phyloP scores from a whole-genome alignment of 2,888 invertebrate species.

The Salticus scenicus region DNA sequence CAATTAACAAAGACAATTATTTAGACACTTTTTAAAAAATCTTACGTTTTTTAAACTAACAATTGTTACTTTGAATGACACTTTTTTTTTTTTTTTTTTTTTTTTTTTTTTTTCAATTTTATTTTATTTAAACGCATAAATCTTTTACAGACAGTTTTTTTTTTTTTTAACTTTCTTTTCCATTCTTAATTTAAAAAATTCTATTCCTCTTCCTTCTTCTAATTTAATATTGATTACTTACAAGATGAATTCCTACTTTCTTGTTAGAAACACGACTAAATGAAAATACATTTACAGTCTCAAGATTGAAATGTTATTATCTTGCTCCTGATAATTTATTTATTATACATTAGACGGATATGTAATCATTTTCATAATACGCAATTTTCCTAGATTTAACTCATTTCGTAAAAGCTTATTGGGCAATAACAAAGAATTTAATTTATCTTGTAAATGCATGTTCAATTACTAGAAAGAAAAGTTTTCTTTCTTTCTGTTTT shows the following conservation, averaged over 20 bases:
- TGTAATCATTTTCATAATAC: neutral
- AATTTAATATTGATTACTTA: neutral
- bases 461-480: neutral
- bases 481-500: no score
- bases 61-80: slow-evolving; percentile 14
- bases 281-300: no score
- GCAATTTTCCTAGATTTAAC: neutral
- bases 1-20: no score
- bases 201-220: neutral
- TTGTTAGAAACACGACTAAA: no score
- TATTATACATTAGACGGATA: neutral
- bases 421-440: slow-evolving; percentile 12
- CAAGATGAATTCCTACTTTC: no score
- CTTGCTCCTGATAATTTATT: neutral
- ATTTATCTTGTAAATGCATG: slow-evolving; percentile 4
- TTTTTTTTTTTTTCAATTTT: no score
- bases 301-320: neutral
- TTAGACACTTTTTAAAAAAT: no score
- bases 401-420: neutral
- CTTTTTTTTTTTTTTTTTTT: neutral
- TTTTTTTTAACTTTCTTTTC: no score
- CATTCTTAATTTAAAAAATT: neutral
- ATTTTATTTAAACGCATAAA: no score
- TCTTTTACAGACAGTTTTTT: no score
- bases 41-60: no score